A percentile compares a stretch with the other conserved stretches of the same genome.
Evolutionary conservation across 2,797 vertebrate species (phyloP).

Genomic region (Craterocephalus amniculus): DNA sequence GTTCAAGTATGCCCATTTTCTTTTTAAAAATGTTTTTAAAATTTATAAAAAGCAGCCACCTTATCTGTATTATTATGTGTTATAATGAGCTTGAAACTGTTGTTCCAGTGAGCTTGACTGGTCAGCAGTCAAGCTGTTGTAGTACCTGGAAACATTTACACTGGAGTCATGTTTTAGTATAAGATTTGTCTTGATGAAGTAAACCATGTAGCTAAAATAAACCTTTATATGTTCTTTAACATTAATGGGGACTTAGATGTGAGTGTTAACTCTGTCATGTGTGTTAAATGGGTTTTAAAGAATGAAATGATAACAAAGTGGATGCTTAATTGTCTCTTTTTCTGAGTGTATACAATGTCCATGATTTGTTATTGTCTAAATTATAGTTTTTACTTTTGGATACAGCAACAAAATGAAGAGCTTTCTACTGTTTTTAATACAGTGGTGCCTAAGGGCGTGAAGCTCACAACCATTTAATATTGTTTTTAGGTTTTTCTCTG

Average conservation of each 20-base stretch:
- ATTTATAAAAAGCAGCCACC: neutral
- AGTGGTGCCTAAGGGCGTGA: neutral
- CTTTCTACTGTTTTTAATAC: neutral
- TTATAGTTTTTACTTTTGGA: neutral
- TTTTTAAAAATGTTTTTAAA: neutral
- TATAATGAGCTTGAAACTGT: neutral
- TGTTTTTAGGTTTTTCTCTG: neutral
- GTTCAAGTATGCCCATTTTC: neutral
- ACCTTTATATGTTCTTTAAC: neutral
- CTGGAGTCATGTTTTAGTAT: neutral
- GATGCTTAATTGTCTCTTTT: neutral
- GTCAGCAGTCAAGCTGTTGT: neutral
- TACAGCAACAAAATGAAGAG: neutral
- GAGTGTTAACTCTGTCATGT: neutral
- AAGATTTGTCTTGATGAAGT: neutral
- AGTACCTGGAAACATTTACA: neutral
- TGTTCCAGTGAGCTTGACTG: neutral
- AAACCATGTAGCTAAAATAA: neutral
- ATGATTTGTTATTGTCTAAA: neutral
- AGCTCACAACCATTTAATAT: neutral
- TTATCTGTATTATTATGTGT: neutral
- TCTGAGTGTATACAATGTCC: neutral
- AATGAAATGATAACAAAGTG: neutral
- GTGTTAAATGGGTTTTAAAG: neutral
- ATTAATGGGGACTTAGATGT: neutral